These are phyloP conservation scores for Cuniculus paca DNA, from an alignment of 2,797 vertebrate species.

Conservation along the genomic window DNA sequence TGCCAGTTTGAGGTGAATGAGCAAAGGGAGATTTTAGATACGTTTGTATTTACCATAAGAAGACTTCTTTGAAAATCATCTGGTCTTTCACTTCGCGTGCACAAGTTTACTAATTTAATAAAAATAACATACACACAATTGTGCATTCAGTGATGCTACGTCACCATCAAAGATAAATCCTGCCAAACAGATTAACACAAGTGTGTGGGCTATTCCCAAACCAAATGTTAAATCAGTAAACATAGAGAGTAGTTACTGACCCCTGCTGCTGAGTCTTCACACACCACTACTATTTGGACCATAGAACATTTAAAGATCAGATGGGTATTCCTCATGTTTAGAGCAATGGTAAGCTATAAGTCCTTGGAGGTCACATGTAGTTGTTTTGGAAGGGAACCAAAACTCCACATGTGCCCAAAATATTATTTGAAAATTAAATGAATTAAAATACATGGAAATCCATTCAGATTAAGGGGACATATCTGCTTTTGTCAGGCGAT, in stretches of 20 bases:
- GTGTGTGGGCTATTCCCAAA: background rate
- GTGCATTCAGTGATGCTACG: background rate
- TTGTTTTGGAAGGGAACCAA: background rate
- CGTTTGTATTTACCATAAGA: background rate
- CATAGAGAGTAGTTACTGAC: background rate
- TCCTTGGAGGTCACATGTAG: background rate
- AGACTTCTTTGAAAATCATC: background rate
- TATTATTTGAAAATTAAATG: background rate
- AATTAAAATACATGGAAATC: background rate
- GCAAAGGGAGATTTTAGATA: background rate
- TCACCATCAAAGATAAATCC: background rate
- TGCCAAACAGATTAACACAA: background rate
- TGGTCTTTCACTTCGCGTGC: background rate
- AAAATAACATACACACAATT: background rate
- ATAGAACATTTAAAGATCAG: background rate
- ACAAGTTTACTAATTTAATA: background rate
- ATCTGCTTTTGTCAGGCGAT: background rate
- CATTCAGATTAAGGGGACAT: background rate
- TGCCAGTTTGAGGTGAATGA: background rate
- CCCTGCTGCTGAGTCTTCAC: background rate
- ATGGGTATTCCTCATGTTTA: background rate
- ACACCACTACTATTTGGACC: background rate
- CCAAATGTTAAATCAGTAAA: background rate
- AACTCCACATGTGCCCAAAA: background rate
- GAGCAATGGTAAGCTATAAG: background rate